Evolutionary conservation across 2,888 invertebrate genomes (phyloP), one percentile per base, ranked within the genome.

Genomic region (Hydraecia micacea): DNA sequence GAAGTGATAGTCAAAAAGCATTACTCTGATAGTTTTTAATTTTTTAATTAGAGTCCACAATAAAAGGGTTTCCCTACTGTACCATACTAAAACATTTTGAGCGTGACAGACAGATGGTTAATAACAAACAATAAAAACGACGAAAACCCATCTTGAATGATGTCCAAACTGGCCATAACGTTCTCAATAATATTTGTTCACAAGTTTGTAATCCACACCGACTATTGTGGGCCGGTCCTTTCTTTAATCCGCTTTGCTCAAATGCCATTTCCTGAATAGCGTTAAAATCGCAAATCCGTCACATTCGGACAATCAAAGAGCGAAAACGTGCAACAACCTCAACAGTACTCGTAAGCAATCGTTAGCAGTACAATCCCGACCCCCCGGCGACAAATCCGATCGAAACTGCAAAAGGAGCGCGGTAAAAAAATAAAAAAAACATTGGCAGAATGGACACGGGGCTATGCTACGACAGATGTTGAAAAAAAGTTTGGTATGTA

Each of bases 301-400:
- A 94, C 94, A 95, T 94, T 95, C 93, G 93, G 95, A 95, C 96
- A 95, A 95, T 95, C 95, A 94, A 94, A 94, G 91, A 93, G 93
- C 92, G 92, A 92, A 92, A 92, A 94, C 91, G 91, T 91, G 91
- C 91, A 91, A 91, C 90, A 91, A 92, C 88, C 91, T 91, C 93
- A 93, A 94, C 93, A 93, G 93, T 92, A 92, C 92, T 91, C 91
- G 89, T 91, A 92, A 93, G 94, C 93, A 93, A 93, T 95, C 94
- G 95, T 95, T 95, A 95, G 94, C 84, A 90, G 79, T 90, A 91
- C 93, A 93, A 92, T 90, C 90, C 91, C 91, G 95, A 93, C 95
- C 96, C 95, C 96, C 96, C 95, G 95, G 89, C 81, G 95, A 86
- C 93, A 94, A 95, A 96, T 94, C 95, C 93, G 96, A 95, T 95